These are phyloP conservation scores for Cryptomyrus ogoouensis DNA, from an alignment of 2,113 vertebrate species.

Conservation along the genomic window DNA sequence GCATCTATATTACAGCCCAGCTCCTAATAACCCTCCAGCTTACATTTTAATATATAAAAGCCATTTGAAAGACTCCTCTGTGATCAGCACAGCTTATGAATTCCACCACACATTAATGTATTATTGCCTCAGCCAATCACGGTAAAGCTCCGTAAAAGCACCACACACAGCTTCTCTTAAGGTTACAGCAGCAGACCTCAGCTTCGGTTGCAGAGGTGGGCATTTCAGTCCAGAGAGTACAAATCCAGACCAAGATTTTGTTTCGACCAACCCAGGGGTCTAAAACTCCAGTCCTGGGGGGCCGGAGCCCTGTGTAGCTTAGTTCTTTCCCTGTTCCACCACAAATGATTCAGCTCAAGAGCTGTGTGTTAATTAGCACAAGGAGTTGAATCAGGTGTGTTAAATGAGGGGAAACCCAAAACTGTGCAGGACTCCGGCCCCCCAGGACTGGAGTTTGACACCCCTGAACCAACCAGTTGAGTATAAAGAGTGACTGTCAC, in stretches of 20 bases:
- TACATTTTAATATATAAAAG: neutral
- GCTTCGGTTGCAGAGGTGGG: neutral
- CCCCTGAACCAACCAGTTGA: neutral
- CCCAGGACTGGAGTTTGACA: no score
- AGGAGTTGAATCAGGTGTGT: no score
- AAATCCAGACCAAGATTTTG: neutral
- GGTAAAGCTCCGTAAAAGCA: neutral
- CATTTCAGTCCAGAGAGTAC: neutral
- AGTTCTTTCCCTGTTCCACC: no score
- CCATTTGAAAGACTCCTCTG: neutral
- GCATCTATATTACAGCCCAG: neutral
- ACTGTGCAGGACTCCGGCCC: no score
- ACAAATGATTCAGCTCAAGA: no score
- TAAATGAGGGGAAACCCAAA: no score
- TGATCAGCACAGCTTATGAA: neutral
- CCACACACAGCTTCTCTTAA: neutral
- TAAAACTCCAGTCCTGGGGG: no score
- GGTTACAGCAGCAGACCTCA: neutral
- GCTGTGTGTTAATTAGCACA: no score
- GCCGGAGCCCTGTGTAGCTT: no score
- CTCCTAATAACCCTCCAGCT: neutral
- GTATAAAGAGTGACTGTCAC: neutral
- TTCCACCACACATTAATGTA: neutral
- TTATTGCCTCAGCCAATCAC: neutral
- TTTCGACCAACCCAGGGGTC: neutral